These are phyloP conservation scores for Amblyteles armatorius DNA, from an alignment of 2,888 invertebrate genomes.

Conservation along the genomic window DNA sequence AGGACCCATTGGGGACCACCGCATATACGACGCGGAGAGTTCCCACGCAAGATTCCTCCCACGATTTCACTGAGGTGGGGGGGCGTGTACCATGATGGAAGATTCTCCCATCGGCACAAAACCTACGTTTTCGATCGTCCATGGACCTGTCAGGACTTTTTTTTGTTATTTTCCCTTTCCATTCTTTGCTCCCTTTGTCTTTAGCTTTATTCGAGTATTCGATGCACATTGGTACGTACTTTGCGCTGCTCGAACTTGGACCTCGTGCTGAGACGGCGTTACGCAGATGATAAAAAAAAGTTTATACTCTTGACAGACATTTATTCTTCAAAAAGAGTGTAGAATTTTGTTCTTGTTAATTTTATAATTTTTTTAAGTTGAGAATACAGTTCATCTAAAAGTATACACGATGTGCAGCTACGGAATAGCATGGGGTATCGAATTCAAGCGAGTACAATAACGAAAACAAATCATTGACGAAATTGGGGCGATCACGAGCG, in stretches of 20 bases:
- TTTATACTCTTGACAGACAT: neutral
- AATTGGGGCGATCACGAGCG: slow-evolving; percentile 40
- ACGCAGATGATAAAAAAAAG: neutral
- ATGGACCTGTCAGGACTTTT: slow-evolving; percentile 57
- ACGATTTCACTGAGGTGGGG: slow-evolving; percentile 72
- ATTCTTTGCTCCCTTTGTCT: slow-evolving; percentile 49
- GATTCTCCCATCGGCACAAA: slow-evolving; percentile 66
- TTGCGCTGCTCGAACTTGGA: neutral
- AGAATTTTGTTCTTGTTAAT: neutral
- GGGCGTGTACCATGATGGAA: slow-evolving; percentile 71
- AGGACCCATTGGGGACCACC: slow-evolving; percentile 52
- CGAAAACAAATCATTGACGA: slow-evolving; percentile 38
- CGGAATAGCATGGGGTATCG: neutral
- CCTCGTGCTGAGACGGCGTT: neutral
- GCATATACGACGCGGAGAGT: slow-evolving; percentile 60
- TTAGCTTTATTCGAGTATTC: slow-evolving; percentile 31
- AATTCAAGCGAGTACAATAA: slow-evolving; percentile 18
- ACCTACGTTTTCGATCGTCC: slow-evolving; percentile 64
- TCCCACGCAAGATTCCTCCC: slow-evolving; percentile 79
- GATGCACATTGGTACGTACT: neutral
- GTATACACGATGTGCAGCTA: neutral
- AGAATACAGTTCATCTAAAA: neutral
- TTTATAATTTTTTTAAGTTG: neutral
- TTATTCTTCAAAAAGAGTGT: neutral
- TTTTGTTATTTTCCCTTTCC: slow-evolving; percentile 33